These are phyloP conservation scores for Daboia siamensis DNA, from an alignment of 2,113 vertebrate species.

Conservation along the genomic window DNA sequence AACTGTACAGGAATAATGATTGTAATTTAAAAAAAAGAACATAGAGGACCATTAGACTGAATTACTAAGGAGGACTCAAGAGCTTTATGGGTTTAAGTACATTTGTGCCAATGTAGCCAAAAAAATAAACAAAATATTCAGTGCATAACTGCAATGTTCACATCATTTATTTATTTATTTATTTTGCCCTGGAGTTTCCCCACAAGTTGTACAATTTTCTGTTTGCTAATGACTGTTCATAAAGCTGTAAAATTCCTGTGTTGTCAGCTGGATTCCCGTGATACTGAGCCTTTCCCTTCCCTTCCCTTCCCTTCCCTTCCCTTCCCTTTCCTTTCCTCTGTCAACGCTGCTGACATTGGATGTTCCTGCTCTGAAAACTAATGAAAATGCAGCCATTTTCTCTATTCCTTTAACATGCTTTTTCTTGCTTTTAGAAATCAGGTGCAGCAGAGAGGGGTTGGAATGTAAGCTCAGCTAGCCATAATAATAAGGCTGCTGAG, in stretches of 20 bases:
- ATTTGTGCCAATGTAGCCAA: fast-evolving
- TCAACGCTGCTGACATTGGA: too few relatives aligned
- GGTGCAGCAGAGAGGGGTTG: too few relatives aligned
- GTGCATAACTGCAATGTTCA: not conserved
- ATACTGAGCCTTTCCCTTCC: fast-evolving
- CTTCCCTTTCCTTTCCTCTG: not conserved
- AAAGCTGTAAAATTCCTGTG: not conserved
- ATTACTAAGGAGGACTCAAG: not conserved
- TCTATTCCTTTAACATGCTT: too few relatives aligned
- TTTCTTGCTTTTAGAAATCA: too few relatives aligned
- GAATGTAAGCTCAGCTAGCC: too few relatives aligned
- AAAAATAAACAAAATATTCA: constrained; percentile 17
- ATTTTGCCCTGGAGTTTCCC: not conserved
- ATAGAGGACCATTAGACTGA: fast-evolving
- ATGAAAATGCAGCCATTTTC: too few relatives aligned
- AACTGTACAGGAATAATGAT: fast-evolving
- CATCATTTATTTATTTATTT: constrained; percentile 12
- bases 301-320: not conserved
- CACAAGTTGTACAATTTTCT: not conserved
- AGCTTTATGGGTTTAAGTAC: fast-evolving
- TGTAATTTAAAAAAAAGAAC: not conserved
- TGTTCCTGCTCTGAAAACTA: too few relatives aligned
- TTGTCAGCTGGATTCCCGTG: not conserved
- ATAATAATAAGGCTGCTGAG: too few relatives aligned
- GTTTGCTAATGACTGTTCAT: constrained; percentile 16